Evolutionary conservation across 2,888 invertebrate genomes (phyloP).

Genomic region (Agrochola lychnidis): DNA sequence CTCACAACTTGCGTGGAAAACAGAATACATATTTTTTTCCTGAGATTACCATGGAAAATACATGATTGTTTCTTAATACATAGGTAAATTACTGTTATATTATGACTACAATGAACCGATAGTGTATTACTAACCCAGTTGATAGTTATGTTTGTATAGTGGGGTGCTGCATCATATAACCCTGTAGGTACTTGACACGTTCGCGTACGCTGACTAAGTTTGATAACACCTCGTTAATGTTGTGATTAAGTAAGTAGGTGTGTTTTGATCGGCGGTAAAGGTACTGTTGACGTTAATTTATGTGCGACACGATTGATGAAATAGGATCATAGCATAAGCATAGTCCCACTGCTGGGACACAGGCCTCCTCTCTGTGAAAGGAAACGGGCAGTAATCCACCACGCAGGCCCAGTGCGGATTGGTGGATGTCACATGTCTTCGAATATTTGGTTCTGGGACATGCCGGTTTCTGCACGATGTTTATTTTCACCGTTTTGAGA

Average conservation of each 20-base stretch:
- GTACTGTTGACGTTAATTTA: background rate
- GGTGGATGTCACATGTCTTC: background rate
- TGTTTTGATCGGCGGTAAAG: conserved; percentile 2
- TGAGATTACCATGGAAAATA: conserved; percentile 35
- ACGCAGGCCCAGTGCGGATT: background rate
- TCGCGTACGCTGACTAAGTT: conserved; percentile 22
- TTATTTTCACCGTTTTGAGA: too few species aligned
- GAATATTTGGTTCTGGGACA: background rate
- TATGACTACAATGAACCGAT: conserved; percentile 20
- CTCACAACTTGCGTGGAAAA: conserved; percentile 38
- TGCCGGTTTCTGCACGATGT: background rate
- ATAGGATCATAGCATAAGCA: background rate
- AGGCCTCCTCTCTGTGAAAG: background rate
- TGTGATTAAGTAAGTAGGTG: conserved; percentile 27
- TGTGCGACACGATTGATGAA: background rate
- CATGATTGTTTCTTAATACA: conserved; percentile 52
- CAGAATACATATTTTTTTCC: conserved; percentile 34
- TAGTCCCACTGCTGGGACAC: background rate
- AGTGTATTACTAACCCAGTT: conserved; percentile 52
- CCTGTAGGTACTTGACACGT: conserved; percentile 22
- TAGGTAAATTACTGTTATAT: conserved; percentile 27
- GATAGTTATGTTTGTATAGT: conserved; percentile 29
- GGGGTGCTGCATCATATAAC: conserved; percentile 9
- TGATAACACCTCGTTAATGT: conserved; percentile 48
- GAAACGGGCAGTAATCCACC: background rate